phyloP scores from a whole-genome alignment of 2,113 vertebrate species.

The Pseudorhombus dupliciocellatus region DNA sequence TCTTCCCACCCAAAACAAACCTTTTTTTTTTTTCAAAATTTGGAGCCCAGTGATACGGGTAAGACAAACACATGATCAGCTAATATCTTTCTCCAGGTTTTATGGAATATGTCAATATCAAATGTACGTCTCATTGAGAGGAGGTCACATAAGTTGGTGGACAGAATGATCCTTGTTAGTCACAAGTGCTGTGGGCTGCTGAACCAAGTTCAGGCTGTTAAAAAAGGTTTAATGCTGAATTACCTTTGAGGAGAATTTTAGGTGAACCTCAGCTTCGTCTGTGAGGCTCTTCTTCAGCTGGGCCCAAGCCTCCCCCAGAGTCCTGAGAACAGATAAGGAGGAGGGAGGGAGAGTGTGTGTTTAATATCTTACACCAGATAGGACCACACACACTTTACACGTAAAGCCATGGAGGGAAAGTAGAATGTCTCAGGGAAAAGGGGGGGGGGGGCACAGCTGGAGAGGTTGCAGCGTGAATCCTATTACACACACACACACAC shows the following conservation, averaged over 20 bases:
- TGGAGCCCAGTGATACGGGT: too few relatives aligned
- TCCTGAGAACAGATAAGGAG: slow-evolving; percentile 78
- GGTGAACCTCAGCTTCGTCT: slow-evolving; percentile 96
- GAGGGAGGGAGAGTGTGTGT: slow-evolving; percentile 2
- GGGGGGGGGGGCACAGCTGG: not conserved
- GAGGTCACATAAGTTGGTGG: too few relatives aligned
- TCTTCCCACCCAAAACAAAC: not conserved
- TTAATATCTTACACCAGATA: slow-evolving; percentile 36
- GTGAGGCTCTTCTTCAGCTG: slow-evolving; percentile 96
- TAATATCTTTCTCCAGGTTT: too few relatives aligned
- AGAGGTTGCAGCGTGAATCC: not conserved
- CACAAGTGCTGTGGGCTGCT: too few relatives aligned
- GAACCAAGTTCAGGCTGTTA: too few relatives aligned
- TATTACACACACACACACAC: slow-evolving; percentile 9
- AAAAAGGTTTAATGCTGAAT: slow-evolving; percentile 6
- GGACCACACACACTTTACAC: slow-evolving; percentile 58
- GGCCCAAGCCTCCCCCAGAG: slow-evolving; percentile 93
- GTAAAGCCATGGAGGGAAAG: slow-evolving; percentile 16
- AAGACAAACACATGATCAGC: too few relatives aligned
- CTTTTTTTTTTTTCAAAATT: not conserved
- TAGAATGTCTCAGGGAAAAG: slow-evolving; percentile 1
- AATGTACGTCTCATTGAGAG: too few relatives aligned
- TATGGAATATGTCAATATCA: too few relatives aligned
- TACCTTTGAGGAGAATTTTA: slow-evolving; percentile 99
- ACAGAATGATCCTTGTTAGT: too few relatives aligned